Conservation (phyloP, 2,888 invertebrate species). For the Cremastinae sp. region DNA sequence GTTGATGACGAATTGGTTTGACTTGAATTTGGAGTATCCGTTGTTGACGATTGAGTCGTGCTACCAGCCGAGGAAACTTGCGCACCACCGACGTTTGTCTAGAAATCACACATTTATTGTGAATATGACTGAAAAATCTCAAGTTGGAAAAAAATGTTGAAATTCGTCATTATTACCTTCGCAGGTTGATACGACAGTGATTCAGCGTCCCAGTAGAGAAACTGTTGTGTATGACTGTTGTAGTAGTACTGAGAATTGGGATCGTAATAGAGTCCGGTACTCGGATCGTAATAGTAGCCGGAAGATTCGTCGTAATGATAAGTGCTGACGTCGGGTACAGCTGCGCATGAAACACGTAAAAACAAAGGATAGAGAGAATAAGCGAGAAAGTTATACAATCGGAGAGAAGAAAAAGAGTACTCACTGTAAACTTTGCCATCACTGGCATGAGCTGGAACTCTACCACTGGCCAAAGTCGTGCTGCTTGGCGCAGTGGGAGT, state of each 20-base stretch:
- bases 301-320: slow-evolving; percentile 97
- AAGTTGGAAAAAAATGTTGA: background rate
- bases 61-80: slow-evolving; percentile 54
- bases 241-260: slow-evolving; percentile 97
- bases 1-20: slow-evolving; percentile 63
- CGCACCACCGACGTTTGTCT: slow-evolving; percentile 52
- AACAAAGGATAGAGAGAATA: background rate
- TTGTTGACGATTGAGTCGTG: slow-evolving; percentile 72
- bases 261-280: slow-evolving; percentile 97
- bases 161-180: slow-evolving; percentile 63
- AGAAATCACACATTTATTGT: background rate
- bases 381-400: background rate
- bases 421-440: slow-evolving; percentile 86
- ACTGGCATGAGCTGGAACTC: slow-evolving; percentile 79
- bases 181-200: slow-evolving; percentile 78
- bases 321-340: slow-evolving; percentile 92
- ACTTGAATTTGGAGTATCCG: slow-evolving; percentile 55
- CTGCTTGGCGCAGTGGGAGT: slow-evolving; percentile 79
- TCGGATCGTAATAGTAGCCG: slow-evolving; percentile 97
- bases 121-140: too few species aligned
- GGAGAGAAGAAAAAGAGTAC: slow-evolving; percentile 70
- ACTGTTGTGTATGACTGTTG: slow-evolving; percentile 94
- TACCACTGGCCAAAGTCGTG: slow-evolving; percentile 77
- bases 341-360: slow-evolving; percentile 69
- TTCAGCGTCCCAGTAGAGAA: slow-evolving; percentile 96